phyloP scores from a whole-genome alignment of 2,113 vertebrate species.

The Coregonus clupeaformis region DNA sequence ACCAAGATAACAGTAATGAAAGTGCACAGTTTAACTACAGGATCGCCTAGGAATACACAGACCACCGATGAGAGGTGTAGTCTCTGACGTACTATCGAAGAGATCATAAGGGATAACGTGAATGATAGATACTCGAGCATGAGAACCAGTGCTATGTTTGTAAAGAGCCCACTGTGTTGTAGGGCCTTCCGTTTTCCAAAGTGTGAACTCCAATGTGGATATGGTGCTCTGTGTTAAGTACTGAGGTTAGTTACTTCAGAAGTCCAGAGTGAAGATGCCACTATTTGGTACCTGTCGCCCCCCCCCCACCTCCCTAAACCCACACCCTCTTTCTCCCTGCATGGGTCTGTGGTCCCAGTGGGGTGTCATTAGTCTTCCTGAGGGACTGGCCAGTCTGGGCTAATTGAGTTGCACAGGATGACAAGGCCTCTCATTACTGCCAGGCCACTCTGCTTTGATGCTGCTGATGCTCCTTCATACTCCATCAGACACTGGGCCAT shows the following conservation, averaged over 20 bases:
- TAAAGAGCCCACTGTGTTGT: not conserved
- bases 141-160: too few species aligned
- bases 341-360: conserved; percentile 33
- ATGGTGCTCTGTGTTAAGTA: not conserved
- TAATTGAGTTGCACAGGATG: conserved; percentile 52
- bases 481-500: conserved; percentile 40
- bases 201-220: not conserved
- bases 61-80: not conserved
- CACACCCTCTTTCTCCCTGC: not conserved
- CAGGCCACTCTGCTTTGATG: conserved; percentile 45
- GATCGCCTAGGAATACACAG: not conserved
- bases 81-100: not conserved
- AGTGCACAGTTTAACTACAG: not conserved
- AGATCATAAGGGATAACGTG: not conserved
- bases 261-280: not conserved
- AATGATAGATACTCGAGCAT: not conserved
- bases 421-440: conserved; percentile 57
- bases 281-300: not conserved
- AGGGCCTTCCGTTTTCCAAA: not conserved
- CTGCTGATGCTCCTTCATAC: conserved; percentile 26
- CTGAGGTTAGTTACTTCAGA: not conserved
- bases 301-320: not conserved
- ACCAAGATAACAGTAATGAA: conserved; percentile 23
- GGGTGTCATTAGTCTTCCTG: conserved; percentile 47
- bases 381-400: conserved; percentile 22